These are phyloP conservation scores for Strigamia maritima DNA, from an alignment of 2,888 invertebrate genomes.

Conservation along the genomic window DNA sequence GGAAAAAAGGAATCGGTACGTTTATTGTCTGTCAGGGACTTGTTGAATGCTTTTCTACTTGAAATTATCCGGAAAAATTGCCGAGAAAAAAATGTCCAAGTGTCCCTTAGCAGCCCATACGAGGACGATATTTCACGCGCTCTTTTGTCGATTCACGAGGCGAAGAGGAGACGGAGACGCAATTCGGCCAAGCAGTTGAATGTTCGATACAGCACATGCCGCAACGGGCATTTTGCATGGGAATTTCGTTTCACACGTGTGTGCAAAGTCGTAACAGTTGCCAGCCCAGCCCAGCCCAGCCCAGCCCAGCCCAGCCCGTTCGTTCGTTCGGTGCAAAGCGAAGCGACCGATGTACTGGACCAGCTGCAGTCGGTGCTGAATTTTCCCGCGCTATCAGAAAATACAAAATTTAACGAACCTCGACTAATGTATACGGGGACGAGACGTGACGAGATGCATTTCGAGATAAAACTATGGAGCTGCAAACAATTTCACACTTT, in stretches of 20 bases:
- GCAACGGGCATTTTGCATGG: background rate
- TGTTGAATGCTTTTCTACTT: background rate
- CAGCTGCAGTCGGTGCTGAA: background rate
- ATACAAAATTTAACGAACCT: background rate
- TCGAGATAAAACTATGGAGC: background rate
- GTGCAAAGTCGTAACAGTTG: background rate
- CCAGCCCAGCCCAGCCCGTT: too few species aligned
- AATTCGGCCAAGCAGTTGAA: background rate
- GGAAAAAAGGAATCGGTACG: conserved; percentile 40
- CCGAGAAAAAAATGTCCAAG: background rate
- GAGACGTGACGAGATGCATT: background rate
- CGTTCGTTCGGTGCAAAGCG: too few species aligned
- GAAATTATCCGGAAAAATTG: background rate
- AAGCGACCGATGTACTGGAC: background rate
- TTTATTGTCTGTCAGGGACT: background rate
- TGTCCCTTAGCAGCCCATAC: background rate
- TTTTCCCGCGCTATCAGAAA: background rate
- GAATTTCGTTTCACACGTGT: background rate
- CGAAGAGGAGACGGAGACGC: conserved; percentile 2
- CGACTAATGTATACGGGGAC: background rate
- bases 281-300: background rate
- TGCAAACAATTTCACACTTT: background rate
- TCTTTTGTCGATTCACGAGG: conserved; percentile 23
- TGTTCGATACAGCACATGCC: background rate
- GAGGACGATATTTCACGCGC: background rate